phyloP scores from a whole-genome alignment of 1,140 invertebrate species.

The Neodiprion pinetum region DNA sequence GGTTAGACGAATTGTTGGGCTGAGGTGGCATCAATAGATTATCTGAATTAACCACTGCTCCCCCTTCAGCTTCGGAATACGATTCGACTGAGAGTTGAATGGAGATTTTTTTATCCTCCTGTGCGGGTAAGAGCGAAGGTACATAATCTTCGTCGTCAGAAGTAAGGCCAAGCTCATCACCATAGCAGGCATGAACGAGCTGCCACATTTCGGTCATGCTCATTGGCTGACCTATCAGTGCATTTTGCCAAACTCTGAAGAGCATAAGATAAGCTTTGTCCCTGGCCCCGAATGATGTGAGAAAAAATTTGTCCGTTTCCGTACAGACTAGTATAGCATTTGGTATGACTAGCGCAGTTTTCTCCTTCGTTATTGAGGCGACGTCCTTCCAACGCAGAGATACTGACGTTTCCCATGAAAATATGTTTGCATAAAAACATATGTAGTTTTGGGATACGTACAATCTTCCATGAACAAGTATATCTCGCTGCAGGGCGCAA shows the following conservation, averaged over 20 bases:
- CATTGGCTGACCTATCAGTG: constrained; percentile 88
- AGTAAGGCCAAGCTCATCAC: constrained; percentile 89
- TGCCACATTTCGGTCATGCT: constrained; percentile 89
- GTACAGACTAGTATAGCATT: constrained; percentile 92
- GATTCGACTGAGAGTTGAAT: constrained; percentile 65
- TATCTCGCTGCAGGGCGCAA: constrained; percentile 94
- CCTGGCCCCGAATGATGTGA: constrained; percentile 89
- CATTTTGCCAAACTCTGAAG: constrained; percentile 95
- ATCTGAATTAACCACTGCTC: constrained; percentile 8
- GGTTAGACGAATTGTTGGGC: not conserved
- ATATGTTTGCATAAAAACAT: constrained; percentile 96
- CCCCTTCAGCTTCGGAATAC: constrained; percentile 61
- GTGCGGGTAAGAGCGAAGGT: constrained; percentile 57
- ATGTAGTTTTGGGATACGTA: constrained; percentile 94
- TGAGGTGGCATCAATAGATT: not conserved
- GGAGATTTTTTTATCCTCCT: constrained; percentile 65
- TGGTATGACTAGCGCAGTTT: constrained; percentile 91
- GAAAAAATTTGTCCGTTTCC: constrained; percentile 87
- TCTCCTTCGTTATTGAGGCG: constrained; percentile 90
- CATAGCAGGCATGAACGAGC: constrained; percentile 87
- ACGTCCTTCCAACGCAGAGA: constrained; percentile 88
- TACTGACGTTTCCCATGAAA: constrained; percentile 90
- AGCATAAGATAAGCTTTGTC: constrained; percentile 96
- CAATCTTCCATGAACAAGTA: constrained; percentile 89
- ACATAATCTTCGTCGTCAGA: constrained; percentile 93